Percentiles rank a stretch among this genome's conserved stretches.
These are phyloP conservation scores for Candidula unifasciata DNA, from an alignment of 2,888 invertebrate species.

Conservation along the genomic window DNA sequence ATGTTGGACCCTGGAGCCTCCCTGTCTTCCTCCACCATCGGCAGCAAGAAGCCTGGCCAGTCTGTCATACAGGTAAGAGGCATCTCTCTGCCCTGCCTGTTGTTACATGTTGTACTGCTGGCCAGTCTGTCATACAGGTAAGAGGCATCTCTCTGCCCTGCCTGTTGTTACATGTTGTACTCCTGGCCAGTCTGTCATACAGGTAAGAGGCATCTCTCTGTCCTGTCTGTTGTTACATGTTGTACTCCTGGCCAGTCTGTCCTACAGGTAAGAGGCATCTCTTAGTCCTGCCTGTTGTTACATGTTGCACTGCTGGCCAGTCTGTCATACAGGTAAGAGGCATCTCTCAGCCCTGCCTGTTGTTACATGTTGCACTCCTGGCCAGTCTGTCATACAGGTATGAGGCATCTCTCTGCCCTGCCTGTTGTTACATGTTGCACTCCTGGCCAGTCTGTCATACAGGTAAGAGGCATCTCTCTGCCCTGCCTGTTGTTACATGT, in stretches of 20 bases:
- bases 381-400: constrained; percentile 33
- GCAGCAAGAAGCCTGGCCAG: constrained; percentile 25
- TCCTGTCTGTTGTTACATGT: background rate
- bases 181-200: constrained; percentile 31
- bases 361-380: constrained; percentile 22
- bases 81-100: background rate
- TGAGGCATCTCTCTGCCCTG: background rate
- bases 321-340: constrained; percentile 26
- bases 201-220: background rate
- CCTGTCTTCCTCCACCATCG: constrained; percentile 7
- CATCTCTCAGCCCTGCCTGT: background rate
- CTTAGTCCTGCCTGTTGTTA: background rate
- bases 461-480: background rate
- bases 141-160: background rate
- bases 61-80: constrained; percentile 31
- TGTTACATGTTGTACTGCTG: too few relatives aligned
- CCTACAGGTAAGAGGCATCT: constrained; percentile 2
- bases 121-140: constrained; percentile 37
- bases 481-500: constrained; percentile 40
- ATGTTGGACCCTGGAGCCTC: constrained; percentile 9
- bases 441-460: constrained; percentile 15
- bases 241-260: constrained; percentile 31
- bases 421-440: constrained; percentile 36
- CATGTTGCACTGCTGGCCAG: too few relatives aligned
- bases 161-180: background rate